Evolutionary conservation across 2,797 vertebrate species (phyloP).

Genomic region (Labeo calbasu): DNA sequence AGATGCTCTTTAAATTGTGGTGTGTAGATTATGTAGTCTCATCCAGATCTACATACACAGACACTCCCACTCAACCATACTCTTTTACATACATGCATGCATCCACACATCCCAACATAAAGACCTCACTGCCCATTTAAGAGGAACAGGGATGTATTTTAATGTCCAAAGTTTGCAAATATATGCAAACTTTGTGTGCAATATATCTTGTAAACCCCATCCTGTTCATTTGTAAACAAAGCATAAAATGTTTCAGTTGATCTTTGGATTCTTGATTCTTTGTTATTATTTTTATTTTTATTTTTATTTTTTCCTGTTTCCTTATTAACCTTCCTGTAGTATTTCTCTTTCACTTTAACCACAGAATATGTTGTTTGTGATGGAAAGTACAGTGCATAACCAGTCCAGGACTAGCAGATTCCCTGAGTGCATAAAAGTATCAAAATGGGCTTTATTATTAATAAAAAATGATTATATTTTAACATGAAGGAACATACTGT

Average conservation of each 20-base stretch:
- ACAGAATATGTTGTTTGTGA: not conserved
- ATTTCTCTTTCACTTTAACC: conserved; percentile 20
- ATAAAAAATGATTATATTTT: not conserved
- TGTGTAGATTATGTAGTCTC: conserved; percentile 6
- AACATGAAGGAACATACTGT: not conserved
- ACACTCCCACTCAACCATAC: conserved; percentile 40
- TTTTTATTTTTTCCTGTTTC: not conserved
- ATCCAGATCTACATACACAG: conserved; percentile 11
- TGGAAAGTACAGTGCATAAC: conserved; percentile 23
- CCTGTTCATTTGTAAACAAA: not conserved
- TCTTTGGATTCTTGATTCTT: not conserved
- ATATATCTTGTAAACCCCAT: not conserved
- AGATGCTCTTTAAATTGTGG: conserved; percentile 1
- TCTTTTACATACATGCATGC: not conserved
- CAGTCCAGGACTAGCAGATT: not conserved
- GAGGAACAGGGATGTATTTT: not conserved
- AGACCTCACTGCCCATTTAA: not conserved
- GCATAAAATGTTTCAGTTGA: not conserved
- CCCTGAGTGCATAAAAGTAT: not conserved
- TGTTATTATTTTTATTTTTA: too few species aligned
- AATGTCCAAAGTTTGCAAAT: not conserved
- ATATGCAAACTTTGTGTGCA: not conserved
- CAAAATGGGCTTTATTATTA: not conserved
- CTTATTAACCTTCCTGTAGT: not conserved
- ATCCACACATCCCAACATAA: not conserved